phyloP scores from a whole-genome alignment of 30 jellyfish, hydroid and myxozoan genomes.

The Aurelia sp. region DNA sequence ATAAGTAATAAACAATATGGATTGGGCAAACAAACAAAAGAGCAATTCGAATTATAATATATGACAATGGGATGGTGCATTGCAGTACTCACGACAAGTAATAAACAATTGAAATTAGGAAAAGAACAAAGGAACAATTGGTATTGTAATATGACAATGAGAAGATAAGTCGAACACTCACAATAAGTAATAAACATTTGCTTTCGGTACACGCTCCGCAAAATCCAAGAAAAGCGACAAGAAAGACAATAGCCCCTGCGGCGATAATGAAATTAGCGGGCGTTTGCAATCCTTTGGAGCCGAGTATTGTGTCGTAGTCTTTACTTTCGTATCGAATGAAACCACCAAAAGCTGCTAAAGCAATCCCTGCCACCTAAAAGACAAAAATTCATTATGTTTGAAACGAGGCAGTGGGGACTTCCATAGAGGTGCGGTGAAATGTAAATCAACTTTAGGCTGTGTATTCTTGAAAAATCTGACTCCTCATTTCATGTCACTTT shows the following conservation, averaged over 20 bases:
- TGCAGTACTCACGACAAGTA: no score
- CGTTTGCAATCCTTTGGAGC: neutral
- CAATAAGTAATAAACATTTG: slow-evolving; percentile 22
- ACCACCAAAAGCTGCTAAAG: slow-evolving; percentile 15
- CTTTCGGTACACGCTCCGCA: slow-evolving; percentile 31
- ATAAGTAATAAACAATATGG: no score
- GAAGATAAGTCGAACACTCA: neutral
- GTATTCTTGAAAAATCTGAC: no score
- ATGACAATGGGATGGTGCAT: no score
- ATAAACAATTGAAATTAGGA: no score
- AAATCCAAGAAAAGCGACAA: slow-evolving; percentile 23
- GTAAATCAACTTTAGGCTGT: no score
- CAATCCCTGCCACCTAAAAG: slow-evolving; percentile 16
- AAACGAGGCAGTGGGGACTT: neutral
- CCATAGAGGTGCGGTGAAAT: no score
- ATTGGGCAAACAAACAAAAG: no score
- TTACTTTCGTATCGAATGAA: slow-evolving; percentile 8
- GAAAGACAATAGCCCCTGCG: slow-evolving; percentile 25
- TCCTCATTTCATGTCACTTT: no score
- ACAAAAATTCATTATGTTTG: neutral
- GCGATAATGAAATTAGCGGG: slow-evolving; percentile 27
- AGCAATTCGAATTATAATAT: no score
- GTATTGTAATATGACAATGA: no score
- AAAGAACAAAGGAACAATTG: no score
- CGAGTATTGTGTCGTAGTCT: slow-evolving; percentile 41